These are phyloP conservation scores for Elgonia sp. DNA, from an alignment of 2,888 invertebrate genomes.

Conservation along the genomic window DNA sequence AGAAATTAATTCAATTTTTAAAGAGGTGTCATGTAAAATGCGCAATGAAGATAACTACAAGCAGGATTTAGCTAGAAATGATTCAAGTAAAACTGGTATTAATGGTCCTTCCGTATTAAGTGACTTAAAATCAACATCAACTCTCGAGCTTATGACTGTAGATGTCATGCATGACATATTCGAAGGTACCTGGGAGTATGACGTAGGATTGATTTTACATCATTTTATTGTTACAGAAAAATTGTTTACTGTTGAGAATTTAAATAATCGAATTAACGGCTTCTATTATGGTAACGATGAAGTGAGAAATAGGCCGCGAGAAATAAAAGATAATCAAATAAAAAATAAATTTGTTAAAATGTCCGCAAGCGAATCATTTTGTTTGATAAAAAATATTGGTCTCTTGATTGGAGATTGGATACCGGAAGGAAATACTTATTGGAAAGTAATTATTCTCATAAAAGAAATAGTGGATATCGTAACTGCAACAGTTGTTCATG, in stretches of 20 bases:
- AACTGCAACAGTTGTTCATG: too few relatives aligned
- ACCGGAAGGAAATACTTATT: too few relatives aligned
- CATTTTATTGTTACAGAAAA: slow-evolving; percentile 6
- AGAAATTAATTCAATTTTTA: slow-evolving; percentile 43
- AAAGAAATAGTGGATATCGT: too few relatives aligned
- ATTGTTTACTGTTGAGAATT: slow-evolving; percentile 13
- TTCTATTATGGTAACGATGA: too few relatives aligned
- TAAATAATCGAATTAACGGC: slow-evolving; percentile 15
- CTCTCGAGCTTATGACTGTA: background rate
- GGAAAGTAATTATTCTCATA: too few relatives aligned
- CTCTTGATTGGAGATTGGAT: too few relatives aligned
- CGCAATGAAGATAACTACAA: slow-evolving; percentile 2
- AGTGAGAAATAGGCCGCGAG: too few relatives aligned
- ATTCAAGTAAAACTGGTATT: background rate
- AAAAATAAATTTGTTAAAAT: too few relatives aligned
- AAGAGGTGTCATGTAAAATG: background rate
- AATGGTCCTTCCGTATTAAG: background rate
- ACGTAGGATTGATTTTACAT: slow-evolving; percentile 10
- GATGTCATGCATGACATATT: slow-evolving; percentile 29
- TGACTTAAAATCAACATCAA: background rate
- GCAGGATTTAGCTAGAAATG: background rate
- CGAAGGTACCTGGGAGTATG: slow-evolving; percentile 25
- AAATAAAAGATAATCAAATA: too few relatives aligned
- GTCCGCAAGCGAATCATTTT: too few relatives aligned
- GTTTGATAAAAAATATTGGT: too few relatives aligned